A percentile compares a stretch with the other conserved stretches of the same genome.
Conservation (phyloP, 2,113 vertebrate genomes). For the Neopipo cinnamomea region DNA sequence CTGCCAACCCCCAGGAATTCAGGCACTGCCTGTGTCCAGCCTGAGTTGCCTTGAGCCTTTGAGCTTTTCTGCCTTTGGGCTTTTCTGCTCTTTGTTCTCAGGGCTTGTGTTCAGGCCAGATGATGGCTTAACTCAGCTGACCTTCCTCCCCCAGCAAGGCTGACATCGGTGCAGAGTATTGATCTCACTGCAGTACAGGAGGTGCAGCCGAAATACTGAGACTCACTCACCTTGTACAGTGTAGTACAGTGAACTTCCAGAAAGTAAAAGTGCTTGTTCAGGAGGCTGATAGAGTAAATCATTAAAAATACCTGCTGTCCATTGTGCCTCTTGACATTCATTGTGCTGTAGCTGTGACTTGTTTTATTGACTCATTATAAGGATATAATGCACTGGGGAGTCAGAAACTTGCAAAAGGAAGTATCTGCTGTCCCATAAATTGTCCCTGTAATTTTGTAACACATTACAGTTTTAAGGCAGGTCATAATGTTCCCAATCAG, state of each 20-base stretch:
- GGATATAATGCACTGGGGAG: constrained; percentile 32
- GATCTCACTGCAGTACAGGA: constrained; percentile 43
- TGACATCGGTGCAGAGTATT: not conserved
- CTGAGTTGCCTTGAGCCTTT: not conserved
- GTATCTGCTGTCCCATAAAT: constrained; percentile 58
- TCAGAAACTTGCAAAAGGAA: constrained; percentile 30
- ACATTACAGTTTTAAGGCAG: constrained; percentile 24
- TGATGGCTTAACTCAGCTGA: not conserved
- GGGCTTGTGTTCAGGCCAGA: not conserved
- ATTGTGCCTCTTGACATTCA: constrained; percentile 26
- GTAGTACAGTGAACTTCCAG: not conserved
- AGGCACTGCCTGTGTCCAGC: not conserved
- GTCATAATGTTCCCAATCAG: constrained; percentile 18
- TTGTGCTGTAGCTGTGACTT: constrained; percentile 3
- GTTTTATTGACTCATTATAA: constrained; percentile 70
- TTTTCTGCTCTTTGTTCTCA: not conserved
- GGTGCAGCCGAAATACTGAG: not conserved
- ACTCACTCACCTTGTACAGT: not conserved
- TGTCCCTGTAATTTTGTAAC: not conserved
- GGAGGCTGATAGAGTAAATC: constrained; percentile 38
- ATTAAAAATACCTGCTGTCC: constrained; percentile 8
- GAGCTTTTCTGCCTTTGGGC: not conserved
- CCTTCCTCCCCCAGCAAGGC: not conserved
- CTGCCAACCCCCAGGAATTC: not conserved
- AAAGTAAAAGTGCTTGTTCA: constrained; percentile 32